Evolutionary conservation across 1,140 invertebrate species (phyloP).

Genomic region (Acromyrmex echinatior): DNA sequence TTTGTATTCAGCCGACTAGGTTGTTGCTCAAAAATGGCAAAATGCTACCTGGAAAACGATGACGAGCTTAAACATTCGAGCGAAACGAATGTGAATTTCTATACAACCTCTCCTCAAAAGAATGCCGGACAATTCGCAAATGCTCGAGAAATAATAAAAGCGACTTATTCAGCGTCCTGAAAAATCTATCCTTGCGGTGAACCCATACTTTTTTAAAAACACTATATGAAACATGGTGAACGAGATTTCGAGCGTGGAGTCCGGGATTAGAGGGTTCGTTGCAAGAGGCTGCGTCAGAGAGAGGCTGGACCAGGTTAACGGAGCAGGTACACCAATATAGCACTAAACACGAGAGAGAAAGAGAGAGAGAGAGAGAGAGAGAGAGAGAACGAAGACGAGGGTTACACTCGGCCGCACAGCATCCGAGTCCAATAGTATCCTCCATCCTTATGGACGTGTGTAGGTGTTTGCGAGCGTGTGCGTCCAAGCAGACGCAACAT

Average conservation of each 20-base stretch:
- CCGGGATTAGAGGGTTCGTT: slow-evolving; percentile 53
- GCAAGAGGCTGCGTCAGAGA: slow-evolving; percentile 29
- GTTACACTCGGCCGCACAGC: slow-evolving; percentile 33
- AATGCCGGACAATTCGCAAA: slow-evolving; percentile 8
- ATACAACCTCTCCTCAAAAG: background rate
- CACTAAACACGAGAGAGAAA: slow-evolving; percentile 22
- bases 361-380: too few species aligned
- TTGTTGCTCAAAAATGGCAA: background rate
- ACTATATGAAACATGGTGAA: slow-evolving; percentile 24
- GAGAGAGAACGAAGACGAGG: slow-evolving; percentile 20
- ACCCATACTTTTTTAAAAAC: slow-evolving; percentile 2
- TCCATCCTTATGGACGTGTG: background rate
- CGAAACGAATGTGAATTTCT: slow-evolving; percentile 20
- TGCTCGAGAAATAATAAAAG: slow-evolving; percentile 16
- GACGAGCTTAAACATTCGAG: background rate
- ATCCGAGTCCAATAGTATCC: slow-evolving; percentile 18
- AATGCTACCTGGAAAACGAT: background rate
- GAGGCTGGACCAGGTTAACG: slow-evolving; percentile 44
- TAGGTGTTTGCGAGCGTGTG: slow-evolving; percentile 9
- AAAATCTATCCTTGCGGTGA: slow-evolving; percentile 15
- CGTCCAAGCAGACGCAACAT: slow-evolving; percentile 9
- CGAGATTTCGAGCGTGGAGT: slow-evolving; percentile 16
- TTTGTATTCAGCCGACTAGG: slow-evolving; percentile 5
- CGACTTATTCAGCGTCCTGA: background rate
- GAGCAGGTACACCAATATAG: slow-evolving; percentile 60